Percentiles rank a stretch among this genome's conserved stretches.
These are phyloP conservation scores for Sterna hirundo DNA, from an alignment of 2,113 vertebrate genomes.

Conservation along the genomic window DNA sequence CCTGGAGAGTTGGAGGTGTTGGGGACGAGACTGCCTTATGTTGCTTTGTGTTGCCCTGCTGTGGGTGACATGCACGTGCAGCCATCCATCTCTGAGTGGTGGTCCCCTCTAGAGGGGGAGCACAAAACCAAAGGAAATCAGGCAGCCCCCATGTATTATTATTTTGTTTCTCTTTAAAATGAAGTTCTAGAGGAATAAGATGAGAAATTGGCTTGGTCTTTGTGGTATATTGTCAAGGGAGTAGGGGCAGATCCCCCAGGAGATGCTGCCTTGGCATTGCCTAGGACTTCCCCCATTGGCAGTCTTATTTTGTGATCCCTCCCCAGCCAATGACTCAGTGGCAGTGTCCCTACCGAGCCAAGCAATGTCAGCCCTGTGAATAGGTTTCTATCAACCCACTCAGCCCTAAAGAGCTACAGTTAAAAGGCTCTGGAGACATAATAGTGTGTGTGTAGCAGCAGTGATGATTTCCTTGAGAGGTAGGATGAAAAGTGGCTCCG, in stretches of 20 bases:
- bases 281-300: background rate
- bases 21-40: background rate
- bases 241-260: background rate
- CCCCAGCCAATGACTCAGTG: background rate
- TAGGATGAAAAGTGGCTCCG: conserved; percentile 2
- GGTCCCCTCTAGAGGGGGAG: background rate
- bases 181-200: background rate
- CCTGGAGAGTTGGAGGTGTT: background rate
- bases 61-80: background rate
- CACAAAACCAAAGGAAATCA: background rate
- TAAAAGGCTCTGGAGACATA: conserved; percentile 47
- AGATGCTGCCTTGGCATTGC: background rate
- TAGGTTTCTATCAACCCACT: conserved; percentile 47
- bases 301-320: background rate
- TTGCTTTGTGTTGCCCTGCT: background rate
- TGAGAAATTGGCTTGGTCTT: background rate
- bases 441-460: conserved; percentile 22
- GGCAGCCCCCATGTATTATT: background rate
- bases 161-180: background rate
- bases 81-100: background rate
- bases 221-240: background rate
- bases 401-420: conserved; percentile 27
- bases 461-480: conserved; percentile 23
- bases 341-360: background rate
- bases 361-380: conserved; percentile 1